Conservation (phyloP, 2,113 vertebrate genomes). For the Xiphorhynchus elegans region DNA sequence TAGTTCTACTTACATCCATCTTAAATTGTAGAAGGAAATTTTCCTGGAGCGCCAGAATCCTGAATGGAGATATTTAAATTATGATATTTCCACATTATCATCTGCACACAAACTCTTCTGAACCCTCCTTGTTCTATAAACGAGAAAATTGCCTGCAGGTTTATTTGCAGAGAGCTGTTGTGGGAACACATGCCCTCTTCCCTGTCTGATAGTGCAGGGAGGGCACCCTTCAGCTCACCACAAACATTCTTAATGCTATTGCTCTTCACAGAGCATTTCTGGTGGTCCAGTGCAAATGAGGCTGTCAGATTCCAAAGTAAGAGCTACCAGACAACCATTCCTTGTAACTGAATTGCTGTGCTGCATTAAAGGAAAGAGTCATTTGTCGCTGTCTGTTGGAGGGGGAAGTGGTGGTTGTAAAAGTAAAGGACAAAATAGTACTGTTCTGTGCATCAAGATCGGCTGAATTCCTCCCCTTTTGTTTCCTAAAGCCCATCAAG, state of each 20-base stretch:
- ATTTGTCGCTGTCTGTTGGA: neutral
- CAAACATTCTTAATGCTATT: neutral
- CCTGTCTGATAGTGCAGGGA: neutral
- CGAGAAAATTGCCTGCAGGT: neutral
- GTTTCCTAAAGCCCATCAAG: neutral
- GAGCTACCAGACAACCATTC: neutral
- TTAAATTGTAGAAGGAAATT: conserved; percentile 96
- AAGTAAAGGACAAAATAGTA: neutral
- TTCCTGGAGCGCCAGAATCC: conserved; percentile 92
- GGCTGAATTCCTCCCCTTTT: neutral
- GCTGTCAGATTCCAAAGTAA: neutral
- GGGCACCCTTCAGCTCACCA: neutral
- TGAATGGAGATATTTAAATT: conserved; percentile 58
- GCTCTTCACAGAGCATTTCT: neutral
- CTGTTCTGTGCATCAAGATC: neutral
- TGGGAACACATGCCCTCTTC: neutral
- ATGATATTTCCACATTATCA: neutral
- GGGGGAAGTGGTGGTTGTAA: neutral
- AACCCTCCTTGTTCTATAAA: neutral
- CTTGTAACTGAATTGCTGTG: neutral
- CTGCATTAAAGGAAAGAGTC: neutral
- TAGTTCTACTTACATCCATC: conserved; percentile 87
- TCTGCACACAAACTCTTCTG: neutral
- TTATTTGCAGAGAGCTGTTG: neutral
- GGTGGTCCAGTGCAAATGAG: neutral